These are phyloP conservation scores for Eupithecia tripunctaria DNA, from an alignment of 2,888 invertebrate species.

Conservation along the genomic window DNA sequence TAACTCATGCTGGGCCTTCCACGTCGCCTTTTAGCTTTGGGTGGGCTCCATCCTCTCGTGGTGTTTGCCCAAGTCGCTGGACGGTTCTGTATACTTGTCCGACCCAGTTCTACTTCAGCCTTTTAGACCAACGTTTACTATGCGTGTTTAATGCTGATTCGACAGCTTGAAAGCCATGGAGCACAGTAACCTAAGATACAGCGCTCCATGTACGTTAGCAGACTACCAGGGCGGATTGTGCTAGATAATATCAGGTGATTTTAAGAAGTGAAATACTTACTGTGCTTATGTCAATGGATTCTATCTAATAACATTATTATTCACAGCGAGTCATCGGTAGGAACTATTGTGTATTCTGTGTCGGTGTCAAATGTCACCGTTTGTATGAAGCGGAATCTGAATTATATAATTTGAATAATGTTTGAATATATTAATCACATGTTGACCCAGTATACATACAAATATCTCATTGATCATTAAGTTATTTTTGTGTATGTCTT, in stretches of 20 bases:
- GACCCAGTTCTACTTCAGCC: background rate
- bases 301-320: conserved; percentile 36
- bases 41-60: background rate
- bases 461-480: conserved; percentile 17
- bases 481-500: conserved; percentile 12
- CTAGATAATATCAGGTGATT: background rate
- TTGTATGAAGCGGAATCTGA: conserved; percentile 43
- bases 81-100: background rate
- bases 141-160: background rate
- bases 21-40: background rate
- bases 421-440: conserved; percentile 28
- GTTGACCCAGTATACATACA: conserved; percentile 32
- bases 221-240: background rate
- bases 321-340: conserved; percentile 35
- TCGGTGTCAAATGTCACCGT: conserved; percentile 57
- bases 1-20: background rate
- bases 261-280: conserved; percentile 13
- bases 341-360: conserved; percentile 19
- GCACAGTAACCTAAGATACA: background rate
- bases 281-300: conserved; percentile 13
- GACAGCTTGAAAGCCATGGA: too few species aligned
- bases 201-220: background rate
- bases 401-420: conserved; percentile 40
- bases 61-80: background rate
- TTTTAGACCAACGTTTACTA: background rate